Conservation (phyloP, 2,113 vertebrate species). For the Rhipidura dahli region DNA sequence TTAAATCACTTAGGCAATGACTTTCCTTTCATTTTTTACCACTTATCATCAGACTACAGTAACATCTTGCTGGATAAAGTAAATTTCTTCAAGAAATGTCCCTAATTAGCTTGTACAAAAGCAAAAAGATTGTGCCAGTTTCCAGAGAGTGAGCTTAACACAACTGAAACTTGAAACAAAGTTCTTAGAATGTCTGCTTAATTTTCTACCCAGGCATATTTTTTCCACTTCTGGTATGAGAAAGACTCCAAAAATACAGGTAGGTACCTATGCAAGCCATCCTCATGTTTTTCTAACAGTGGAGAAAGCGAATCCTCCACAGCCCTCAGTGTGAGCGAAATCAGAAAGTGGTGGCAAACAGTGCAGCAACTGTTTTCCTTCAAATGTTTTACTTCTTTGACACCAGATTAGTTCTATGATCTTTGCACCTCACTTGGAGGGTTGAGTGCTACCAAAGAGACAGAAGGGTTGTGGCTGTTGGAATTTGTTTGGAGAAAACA, state of each 20-base stretch:
- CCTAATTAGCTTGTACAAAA: not conserved
- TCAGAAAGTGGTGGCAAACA: not conserved
- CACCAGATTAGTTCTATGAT: not conserved
- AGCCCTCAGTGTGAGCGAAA: not conserved
- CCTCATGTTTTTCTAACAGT: not conserved
- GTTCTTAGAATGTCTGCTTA: not conserved
- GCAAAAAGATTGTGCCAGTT: not conserved
- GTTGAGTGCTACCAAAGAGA: not conserved
- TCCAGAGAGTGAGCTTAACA: not conserved
- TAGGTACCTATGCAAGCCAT: not conserved
- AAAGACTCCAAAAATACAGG: not conserved
- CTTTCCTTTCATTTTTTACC: not conserved
- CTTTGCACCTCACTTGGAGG: not conserved
- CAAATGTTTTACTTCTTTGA: not conserved
- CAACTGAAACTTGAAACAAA: not conserved
- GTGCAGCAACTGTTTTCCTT: not conserved
- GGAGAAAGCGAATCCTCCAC: not conserved
- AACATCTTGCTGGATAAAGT: not conserved
- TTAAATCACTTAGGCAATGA: not conserved
- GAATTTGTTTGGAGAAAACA: not conserved
- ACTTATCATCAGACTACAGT: not conserved
- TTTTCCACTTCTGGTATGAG: not conserved
- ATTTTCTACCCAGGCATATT: not conserved
- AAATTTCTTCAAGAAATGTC: not conserved
- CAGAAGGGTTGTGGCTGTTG: not conserved